Conservation (phyloP, 35 echinoderm and acorn worm species). For the Apostichopus japonicus region DNA sequence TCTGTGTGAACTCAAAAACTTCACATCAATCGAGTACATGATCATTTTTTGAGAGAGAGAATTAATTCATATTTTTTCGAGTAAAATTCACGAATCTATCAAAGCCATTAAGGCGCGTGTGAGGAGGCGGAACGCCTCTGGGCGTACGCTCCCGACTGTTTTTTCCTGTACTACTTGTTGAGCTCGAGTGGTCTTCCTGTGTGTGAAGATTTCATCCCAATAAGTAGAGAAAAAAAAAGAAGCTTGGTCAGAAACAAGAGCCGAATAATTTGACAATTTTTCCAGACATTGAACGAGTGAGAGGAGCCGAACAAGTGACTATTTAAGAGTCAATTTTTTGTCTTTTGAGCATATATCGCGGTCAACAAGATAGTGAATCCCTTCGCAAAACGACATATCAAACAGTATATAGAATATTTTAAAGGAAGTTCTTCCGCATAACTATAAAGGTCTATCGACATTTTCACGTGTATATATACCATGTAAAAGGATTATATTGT, state of each 20-base stretch:
- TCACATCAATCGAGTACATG: background rate
- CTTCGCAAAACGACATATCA: background rate
- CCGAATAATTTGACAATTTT: slow-evolving; percentile 12
- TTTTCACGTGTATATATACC: too few relatives aligned
- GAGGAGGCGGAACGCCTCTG: slow-evolving; percentile 1
- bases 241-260: background rate
- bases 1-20: too few relatives aligned
- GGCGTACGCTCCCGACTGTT: slow-evolving; percentile 26
- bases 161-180: slow-evolving; percentile 44
- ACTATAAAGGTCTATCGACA: too few relatives aligned
- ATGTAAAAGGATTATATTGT: too few relatives aligned
- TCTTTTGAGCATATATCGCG: background rate
- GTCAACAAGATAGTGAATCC: background rate
- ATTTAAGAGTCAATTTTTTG: background rate
- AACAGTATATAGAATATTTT: too few relatives aligned
- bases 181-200: slow-evolving; percentile 39
- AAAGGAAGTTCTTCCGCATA: too few relatives aligned
- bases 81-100: slow-evolving; percentile 13
- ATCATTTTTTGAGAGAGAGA: background rate
- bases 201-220: slow-evolving; percentile 24
- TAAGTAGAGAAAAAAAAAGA: background rate
- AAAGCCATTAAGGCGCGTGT: background rate
- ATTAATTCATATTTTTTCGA: slow-evolving; percentile 52
- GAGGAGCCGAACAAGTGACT: background rate
- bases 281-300: background rate